These are phyloP conservation scores for Chymomyza procnemis DNA, from an alignment of 2,888 invertebrate genomes.

Conservation along the genomic window DNA sequence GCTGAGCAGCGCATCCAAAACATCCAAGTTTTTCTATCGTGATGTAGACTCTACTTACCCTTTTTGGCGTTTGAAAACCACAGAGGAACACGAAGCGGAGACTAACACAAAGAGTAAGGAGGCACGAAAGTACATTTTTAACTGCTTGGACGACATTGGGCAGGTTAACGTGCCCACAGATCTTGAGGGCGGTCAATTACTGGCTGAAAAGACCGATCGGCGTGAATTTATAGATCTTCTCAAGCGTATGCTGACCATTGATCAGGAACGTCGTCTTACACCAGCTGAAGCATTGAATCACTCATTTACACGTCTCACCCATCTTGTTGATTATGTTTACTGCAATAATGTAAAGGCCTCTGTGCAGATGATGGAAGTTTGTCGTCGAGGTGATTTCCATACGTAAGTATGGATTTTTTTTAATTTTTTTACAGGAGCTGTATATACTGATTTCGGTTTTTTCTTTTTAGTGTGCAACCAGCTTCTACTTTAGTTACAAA, in stretches of 20 bases:
- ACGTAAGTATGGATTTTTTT: conserved; percentile 72
- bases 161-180: conserved; percentile 98
- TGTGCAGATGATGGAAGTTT: conserved; percentile 97
- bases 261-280: conserved; percentile 96
- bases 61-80: conserved; percentile 93
- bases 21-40: conserved; percentile 98
- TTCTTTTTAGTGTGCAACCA: conserved; percentile 75
- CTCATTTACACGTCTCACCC: conserved; percentile 94
- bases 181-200: conserved; percentile 95
- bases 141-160: conserved; percentile 98
- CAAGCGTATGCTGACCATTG: conserved; percentile 98
- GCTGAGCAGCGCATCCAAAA: conserved; percentile 98
- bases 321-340: conserved; percentile 96
- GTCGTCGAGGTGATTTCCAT: conserved; percentile 80
- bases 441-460: background rate
- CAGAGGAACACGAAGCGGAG: conserved; percentile 98
- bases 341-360: conserved; percentile 98
- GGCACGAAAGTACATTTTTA: conserved; percentile 99
- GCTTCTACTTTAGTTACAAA: conserved; percentile 85
- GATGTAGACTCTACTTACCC: conserved; percentile 95
- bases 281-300: conserved; percentile 97
- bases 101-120: conserved; percentile 99
- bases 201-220: conserved; percentile 98
- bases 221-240: conserved; percentile 98
- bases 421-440: background rate